A percentile compares a stretch with the other conserved stretches of the same genome.
Evolutionary conservation across 2,797 vertebrate genomes (phyloP).

Genomic region (Rallus crepitans): DNA sequence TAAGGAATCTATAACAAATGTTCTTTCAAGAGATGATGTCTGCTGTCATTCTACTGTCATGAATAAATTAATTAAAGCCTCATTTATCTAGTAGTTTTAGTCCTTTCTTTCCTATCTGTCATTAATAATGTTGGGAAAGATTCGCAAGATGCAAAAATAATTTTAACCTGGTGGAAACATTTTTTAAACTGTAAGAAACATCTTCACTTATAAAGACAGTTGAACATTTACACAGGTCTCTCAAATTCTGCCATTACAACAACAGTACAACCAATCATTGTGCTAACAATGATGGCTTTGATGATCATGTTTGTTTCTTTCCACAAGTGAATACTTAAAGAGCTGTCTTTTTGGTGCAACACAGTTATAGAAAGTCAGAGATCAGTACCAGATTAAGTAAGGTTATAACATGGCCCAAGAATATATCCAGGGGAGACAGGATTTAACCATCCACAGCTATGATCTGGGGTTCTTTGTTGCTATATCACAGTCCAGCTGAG

Average conservation of each 20-base stretch:
- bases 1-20: slow-evolving; percentile 11
- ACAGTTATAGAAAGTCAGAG: neutral
- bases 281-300: neutral
- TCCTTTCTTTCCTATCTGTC: neutral
- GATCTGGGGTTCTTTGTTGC: neutral
- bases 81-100: neutral
- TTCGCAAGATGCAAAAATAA: neutral
- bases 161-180: neutral
- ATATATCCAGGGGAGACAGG: neutral
- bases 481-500: neutral
- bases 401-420: neutral
- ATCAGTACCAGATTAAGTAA: neutral
- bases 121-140: neutral
- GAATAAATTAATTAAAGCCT: slow-evolving; percentile 4
- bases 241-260: neutral
- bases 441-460: neutral
- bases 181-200: neutral
- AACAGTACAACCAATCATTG: neutral
- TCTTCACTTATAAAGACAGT: neutral
- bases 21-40: slow-evolving; percentile 25
- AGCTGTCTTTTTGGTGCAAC: neutral
- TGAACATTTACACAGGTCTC: neutral
- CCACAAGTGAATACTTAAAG: neutral
- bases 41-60: neutral
- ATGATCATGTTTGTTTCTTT: neutral